These are phyloP conservation scores for Lysandra coridon DNA, from an alignment of 2,888 invertebrate species.

Conservation along the genomic window DNA sequence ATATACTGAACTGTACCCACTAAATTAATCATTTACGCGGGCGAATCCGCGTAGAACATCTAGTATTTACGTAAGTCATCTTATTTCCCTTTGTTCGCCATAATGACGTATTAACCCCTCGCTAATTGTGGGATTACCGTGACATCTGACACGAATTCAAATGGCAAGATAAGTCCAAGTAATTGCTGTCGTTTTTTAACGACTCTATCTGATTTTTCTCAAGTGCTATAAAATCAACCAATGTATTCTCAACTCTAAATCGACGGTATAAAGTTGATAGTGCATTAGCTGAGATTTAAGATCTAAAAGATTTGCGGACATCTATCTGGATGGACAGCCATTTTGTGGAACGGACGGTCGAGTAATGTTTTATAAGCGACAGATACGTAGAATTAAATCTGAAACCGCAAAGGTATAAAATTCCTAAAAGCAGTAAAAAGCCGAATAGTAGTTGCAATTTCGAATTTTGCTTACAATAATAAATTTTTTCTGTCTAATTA, in stretches of 20 bases:
- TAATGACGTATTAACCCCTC: constrained; percentile 50
- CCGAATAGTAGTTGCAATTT: no score
- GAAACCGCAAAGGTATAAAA: constrained; percentile 13
- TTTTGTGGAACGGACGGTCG: constrained; percentile 74
- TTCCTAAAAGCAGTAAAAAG: neutral
- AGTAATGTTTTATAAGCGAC: constrained; percentile 68
- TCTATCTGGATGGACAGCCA: constrained; percentile 76
- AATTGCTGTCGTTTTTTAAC: constrained; percentile 78
- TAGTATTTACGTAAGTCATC: neutral
- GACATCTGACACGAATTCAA: constrained; percentile 57
- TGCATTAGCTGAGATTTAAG: constrained; percentile 35
- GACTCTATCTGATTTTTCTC: constrained; percentile 70
- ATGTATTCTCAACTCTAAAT: constrained; percentile 48
- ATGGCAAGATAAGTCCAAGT: constrained; percentile 66
- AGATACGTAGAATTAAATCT: constrained; percentile 58
- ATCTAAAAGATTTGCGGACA: constrained; percentile 50
- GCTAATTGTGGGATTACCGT: constrained; percentile 70
- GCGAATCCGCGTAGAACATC: neutral
- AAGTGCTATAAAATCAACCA: constrained; percentile 51
- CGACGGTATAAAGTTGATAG: constrained; percentile 40
- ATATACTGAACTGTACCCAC: no score
- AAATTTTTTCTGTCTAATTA: no score
- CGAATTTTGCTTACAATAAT: no score
- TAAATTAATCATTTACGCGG: no score
- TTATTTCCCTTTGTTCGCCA: neutral